Evolutionary conservation across 2,113 vertebrate species (phyloP), one percentile per base, ranked within the genome.

Genomic region (Bombycilla garrulus): DNA sequence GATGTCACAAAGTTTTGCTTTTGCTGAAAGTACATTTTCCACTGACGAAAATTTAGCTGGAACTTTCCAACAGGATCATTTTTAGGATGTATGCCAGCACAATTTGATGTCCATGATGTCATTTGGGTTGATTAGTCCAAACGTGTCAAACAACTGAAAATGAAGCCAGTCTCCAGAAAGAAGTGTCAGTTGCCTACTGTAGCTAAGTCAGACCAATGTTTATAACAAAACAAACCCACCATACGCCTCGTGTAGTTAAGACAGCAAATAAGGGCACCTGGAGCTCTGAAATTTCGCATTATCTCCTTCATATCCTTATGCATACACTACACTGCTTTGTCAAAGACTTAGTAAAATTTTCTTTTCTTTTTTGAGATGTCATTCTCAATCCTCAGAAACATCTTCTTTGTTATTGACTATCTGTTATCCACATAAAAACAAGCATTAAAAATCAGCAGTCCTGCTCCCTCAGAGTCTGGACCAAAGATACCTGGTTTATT

Each of bases 51-150:
- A 79, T n/a, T 22, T 21, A 74, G 56, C 58, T 83, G 54, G 15
- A 91, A 93, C 21, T 91, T 94, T 94, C 92, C 93, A 87, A 64
- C 10, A 65, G 40, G 62, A 90, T 85, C 28, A 80, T 76, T 91
- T 85, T 90, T 48, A 81, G 90, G 88, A 92, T 21, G n/a, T 2
- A 58, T 40, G 73, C 92, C 95, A 92, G 33, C 0, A 4, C 78
- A 85, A 56, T 76, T 81, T 94, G 74, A 57, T 74, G 78, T 69
- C 81, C 47, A 56, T 87, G 81, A 89, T 69, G 67, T 91, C 74
- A 94, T 48, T 53, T 45, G 14, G 18, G 78, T 56, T 85, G 74
- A 90, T 79, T 53, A 60, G 50, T 56, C 81, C 79, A 69, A 92
- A 93, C 1, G 40, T 40, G 78, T 85, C 78, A 94, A 90, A 79